Percentiles rank a stretch among this genome's conserved stretches.
Conservation (phyloP, 2,888 invertebrate species). For the Tuberolachnus salignus region DNA sequence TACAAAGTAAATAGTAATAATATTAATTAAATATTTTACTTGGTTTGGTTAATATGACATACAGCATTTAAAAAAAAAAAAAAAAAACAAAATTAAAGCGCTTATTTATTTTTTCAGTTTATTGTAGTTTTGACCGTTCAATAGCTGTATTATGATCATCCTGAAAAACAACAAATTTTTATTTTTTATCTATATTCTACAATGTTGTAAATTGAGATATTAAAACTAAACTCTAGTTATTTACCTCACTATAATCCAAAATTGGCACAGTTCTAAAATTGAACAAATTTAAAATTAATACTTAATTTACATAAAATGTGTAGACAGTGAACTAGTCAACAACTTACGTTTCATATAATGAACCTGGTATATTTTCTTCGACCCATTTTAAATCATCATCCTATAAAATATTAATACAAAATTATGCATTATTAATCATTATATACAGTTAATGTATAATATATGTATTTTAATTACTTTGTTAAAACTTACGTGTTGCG, state of each 20-base stretch:
- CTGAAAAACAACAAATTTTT: conserved; percentile 27
- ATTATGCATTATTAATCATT: conserved; percentile 1
- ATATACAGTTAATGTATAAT: conserved; percentile 1
- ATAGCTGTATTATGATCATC: conserved; percentile 53
- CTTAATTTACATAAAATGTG: conserved; percentile 20
- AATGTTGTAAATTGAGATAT: neutral
- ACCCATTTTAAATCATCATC: conserved; percentile 89
- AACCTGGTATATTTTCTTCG: conserved; percentile 88
- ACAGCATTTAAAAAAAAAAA: conserved; percentile 5
- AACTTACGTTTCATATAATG: conserved; percentile 72
- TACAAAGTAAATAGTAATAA: conserved; percentile 25
- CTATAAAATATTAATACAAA: conserved; percentile 61
- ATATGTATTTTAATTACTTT: conserved; percentile 7
- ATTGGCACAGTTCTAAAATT: conserved; percentile 67
- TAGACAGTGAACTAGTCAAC: neutral
- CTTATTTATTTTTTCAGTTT: neutral
- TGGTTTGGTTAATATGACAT: neutral
- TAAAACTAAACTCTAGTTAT: conserved; percentile 54
- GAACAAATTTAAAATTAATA: conserved; percentile 28
- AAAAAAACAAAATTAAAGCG: neutral
- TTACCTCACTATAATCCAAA: conserved; percentile 75
- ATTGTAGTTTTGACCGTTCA: conserved; percentile 50
- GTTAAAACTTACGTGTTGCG: conserved; percentile 40
- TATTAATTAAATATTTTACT: conserved; percentile 17
- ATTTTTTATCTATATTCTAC: neutral